Conservation (phyloP, 1,140 invertebrate species). For the Teleogryllus occipitalis region DNA sequence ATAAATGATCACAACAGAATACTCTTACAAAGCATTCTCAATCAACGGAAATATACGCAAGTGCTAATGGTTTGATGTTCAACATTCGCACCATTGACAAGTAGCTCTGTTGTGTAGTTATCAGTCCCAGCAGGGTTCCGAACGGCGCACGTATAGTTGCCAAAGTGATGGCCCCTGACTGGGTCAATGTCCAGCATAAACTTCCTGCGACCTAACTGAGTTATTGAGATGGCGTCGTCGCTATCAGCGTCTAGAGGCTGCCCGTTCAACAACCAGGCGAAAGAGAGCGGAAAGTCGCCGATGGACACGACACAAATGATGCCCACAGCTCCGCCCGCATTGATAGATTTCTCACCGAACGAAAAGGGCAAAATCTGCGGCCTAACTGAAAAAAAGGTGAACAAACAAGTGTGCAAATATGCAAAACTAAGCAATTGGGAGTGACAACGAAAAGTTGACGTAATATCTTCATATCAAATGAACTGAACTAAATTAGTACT, state of each 20-base stretch:
- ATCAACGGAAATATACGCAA: too few species aligned
- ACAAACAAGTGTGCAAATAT: too few species aligned
- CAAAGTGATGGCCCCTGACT: conserved; percentile 51
- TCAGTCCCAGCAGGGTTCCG: conserved; percentile 57
- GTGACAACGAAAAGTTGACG: too few species aligned
- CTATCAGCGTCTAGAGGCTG: not conserved
- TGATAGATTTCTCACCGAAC: conserved; percentile 48
- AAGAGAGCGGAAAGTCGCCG: conserved; percentile 42
- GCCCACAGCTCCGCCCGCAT: conserved; percentile 58
- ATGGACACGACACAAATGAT: conserved; percentile 46
- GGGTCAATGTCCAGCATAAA: conserved; percentile 64
- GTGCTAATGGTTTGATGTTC: too few species aligned
- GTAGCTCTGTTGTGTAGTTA: conserved; percentile 54
- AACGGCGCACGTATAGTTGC: conserved; percentile 66
- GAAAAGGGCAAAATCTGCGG: conserved; percentile 61
- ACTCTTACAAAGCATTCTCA: too few species aligned
- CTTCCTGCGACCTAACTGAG: conserved; percentile 38
- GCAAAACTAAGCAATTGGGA: too few species aligned
- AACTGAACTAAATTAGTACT: too few species aligned
- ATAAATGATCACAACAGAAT: too few species aligned
- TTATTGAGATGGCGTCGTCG: conserved; percentile 19
- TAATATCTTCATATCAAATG: too few species aligned
- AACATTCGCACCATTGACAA: conserved; percentile 54
- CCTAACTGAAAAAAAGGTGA: conserved; percentile 38
- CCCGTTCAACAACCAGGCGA: conserved; percentile 35